These are phyloP conservation scores for Gallinago jamesoni DNA, from an alignment of 2,113 vertebrate species.

Conservation along the genomic window DNA sequence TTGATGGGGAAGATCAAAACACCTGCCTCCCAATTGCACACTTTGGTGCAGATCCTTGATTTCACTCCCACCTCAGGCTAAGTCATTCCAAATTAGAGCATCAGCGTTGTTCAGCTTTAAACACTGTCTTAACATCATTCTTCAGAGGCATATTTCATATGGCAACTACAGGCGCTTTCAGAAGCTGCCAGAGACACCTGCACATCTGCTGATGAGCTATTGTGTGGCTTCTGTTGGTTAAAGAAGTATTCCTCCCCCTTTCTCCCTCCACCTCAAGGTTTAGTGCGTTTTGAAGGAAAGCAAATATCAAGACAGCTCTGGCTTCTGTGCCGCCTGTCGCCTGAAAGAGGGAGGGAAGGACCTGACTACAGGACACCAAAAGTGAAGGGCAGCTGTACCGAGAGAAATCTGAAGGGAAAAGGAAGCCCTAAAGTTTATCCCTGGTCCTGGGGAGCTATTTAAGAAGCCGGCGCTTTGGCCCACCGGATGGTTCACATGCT, in stretches of 20 bases:
- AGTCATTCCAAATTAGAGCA: background rate
- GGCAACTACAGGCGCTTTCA: background rate
- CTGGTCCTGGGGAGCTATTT: background rate
- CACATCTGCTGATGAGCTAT: background rate
- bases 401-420: background rate
- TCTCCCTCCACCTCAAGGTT: background rate
- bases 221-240: background rate
- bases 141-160: background rate
- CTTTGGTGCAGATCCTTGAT: background rate
- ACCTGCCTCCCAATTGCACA: background rate
- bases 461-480: background rate
- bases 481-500: background rate
- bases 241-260: background rate
- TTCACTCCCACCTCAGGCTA: background rate
- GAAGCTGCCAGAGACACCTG: background rate
- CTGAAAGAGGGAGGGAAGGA: background rate
- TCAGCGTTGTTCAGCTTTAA: background rate
- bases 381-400: background rate
- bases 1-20: background rate
- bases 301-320: background rate
- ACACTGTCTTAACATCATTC: fast-evolving
- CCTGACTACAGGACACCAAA: background rate
- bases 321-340: fast-evolving
- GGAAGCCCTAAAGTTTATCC: background rate
- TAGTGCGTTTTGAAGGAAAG: background rate